phyloP scores from a whole-genome alignment of 2,888 invertebrate species.

The Drosophila yooni region DNA sequence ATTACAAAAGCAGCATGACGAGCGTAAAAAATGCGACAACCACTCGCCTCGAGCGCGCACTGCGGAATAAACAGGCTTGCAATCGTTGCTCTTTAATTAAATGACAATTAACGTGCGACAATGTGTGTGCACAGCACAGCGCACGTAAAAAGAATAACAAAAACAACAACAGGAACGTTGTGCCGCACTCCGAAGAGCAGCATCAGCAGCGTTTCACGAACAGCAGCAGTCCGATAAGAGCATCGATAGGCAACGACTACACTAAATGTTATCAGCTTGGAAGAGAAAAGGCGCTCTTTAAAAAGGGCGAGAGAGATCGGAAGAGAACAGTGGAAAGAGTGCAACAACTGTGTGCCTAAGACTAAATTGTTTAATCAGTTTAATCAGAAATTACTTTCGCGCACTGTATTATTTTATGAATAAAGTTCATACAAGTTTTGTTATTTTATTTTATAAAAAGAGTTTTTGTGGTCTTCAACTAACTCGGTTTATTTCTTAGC shows the following conservation, averaged over 20 bases:
- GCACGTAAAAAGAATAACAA: conserved; percentile 5
- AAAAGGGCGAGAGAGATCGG: conserved; percentile 33
- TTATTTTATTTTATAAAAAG: conserved; percentile 77
- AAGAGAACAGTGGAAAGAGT: conserved; percentile 31
- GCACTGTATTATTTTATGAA: conserved; percentile 77
- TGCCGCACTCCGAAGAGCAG: conserved; percentile 44
- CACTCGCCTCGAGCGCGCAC: conserved; percentile 54
- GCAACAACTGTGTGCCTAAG: conserved; percentile 67
- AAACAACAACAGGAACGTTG: conserved; percentile 6
- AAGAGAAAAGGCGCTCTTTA: conserved; percentile 12
- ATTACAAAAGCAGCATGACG: conserved; percentile 19
- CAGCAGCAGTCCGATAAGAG: conserved; percentile 51
- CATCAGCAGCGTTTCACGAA: conserved; percentile 45
- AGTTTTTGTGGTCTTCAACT: conserved; percentile 57
- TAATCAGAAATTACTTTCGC: conserved; percentile 71
- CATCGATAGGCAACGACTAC: conserved; percentile 50
- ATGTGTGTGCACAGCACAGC: conserved; percentile 30
- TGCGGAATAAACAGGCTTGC: conserved; percentile 64
- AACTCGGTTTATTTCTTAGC: conserved; percentile 74
- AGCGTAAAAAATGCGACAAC: conserved; percentile 37
- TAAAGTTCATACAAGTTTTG: conserved; percentile 80
- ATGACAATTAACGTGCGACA: conserved; percentile 81
- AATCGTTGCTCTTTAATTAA: conserved; percentile 72
- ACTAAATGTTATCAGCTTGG: conserved; percentile 47
- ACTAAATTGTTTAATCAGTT: conserved; percentile 70